These are phyloP conservation scores for Panzeria rudis DNA, from an alignment of 2,888 invertebrate genomes.

Conservation along the genomic window DNA sequence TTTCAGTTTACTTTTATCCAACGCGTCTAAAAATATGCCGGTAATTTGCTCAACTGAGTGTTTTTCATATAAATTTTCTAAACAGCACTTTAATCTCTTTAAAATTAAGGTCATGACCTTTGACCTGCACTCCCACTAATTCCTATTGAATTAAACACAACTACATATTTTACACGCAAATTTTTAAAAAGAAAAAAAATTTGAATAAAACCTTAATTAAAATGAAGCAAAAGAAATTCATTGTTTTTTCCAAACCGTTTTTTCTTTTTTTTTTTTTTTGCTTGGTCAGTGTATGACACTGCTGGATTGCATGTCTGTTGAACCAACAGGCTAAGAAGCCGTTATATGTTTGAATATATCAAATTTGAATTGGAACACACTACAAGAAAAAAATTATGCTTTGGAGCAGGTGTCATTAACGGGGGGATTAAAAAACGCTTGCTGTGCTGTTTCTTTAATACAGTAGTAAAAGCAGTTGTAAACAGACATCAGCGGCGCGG, in stretches of 20 bases:
- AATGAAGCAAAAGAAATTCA: background rate
- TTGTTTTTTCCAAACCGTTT: background rate
- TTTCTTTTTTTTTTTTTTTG: background rate
- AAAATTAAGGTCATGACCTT: slow-evolving; percentile 30
- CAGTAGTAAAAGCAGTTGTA: slow-evolving; percentile 54
- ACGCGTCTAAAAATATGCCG: no score
- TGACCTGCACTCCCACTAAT: slow-evolving; percentile 29
- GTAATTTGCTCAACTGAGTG: no score
- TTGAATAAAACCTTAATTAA: slow-evolving; percentile 45
- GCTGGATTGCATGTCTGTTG: slow-evolving; percentile 50
- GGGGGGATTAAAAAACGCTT: slow-evolving; percentile 67
- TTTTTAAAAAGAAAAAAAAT: slow-evolving; percentile 32
- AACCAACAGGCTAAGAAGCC: slow-evolving; percentile 25
- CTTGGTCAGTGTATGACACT: background rate
- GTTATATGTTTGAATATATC: slow-evolving; percentile 49
- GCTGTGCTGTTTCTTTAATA: slow-evolving; percentile 41
- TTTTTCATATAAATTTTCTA: background rate
- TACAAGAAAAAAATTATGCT: slow-evolving; percentile 1
- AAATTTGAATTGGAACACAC: slow-evolving; percentile 46
- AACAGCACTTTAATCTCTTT: background rate
- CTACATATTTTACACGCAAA: slow-evolving; percentile 26
- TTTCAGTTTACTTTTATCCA: no score
- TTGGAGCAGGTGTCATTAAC: slow-evolving; percentile 69
- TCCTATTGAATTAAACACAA: background rate
- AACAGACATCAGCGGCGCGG: slow-evolving; percentile 42